A percentile compares a stretch with the other conserved stretches of the same genome.
Evolutionary conservation across 2,888 invertebrate genomes (phyloP).

Genomic region (Cataglyphis cursor): DNA sequence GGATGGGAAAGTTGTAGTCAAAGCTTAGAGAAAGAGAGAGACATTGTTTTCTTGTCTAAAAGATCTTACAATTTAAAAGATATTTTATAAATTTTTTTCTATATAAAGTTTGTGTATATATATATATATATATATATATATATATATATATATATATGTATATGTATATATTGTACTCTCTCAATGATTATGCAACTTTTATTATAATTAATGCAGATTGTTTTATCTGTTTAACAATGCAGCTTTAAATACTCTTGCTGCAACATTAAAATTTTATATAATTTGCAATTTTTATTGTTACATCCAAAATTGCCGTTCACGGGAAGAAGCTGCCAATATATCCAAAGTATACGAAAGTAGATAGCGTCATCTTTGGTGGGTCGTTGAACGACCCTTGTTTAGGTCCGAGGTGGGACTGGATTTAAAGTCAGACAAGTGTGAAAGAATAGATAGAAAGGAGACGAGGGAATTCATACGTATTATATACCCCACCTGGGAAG

Average conservation of each 20-base stretch:
- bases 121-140: not conserved
- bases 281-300: not conserved
- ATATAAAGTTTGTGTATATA: constrained; percentile 20
- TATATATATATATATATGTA: not conserved
- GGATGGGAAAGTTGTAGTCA: constrained; percentile 16
- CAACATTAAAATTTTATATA: not conserved
- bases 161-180: not conserved
- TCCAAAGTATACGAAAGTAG: constrained; percentile 1
- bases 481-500: constrained; percentile 49
- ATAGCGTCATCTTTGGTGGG: constrained; percentile 26
- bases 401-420: constrained; percentile 41
- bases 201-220: not conserved
- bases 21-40: not conserved
- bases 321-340: not conserved
- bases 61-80: not conserved
- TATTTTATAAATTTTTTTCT: constrained; percentile 1
- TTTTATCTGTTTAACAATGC: not conserved
- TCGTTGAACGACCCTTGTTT: constrained; percentile 47
- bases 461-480: constrained; percentile 57
- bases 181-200: constrained; percentile 30
- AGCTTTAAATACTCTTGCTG: not conserved
- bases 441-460: constrained; percentile 60
- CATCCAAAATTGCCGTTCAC: not conserved
- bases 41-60: constrained; percentile 35
- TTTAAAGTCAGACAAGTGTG: constrained; percentile 58